Base-by-base conservation (phyloP, 2,113 vertebrate genomes). In the Ptilorrhoa leucosticta region DNA sequence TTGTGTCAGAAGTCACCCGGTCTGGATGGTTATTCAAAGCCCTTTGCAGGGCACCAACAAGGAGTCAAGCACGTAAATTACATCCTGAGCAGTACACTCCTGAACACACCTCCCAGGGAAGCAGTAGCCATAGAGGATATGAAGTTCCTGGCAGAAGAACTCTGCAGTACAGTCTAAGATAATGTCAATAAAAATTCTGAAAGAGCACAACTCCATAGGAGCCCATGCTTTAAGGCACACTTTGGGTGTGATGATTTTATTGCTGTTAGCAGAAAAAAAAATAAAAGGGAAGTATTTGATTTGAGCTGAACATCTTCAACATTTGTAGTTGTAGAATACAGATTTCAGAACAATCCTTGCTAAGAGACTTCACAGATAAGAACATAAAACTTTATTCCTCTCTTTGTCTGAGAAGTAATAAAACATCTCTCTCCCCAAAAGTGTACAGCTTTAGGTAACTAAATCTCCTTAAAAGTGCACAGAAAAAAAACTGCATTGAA, bases 1-100 rank as follows among this genome's bases (percentile, higher is more conserved):
- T n/a, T 24, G 33, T 51, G 30, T 21, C 44, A 58, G 26, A 26
- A 45, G 56, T 53, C 26, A 50, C 14, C 1, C 3, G 22, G 44
- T 10, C 35, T 53, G 42, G 5, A 8, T 6, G 1, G 5, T 20
- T 58, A 8, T 58, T 87, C 18, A 11, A 0, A 2, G 7, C 33
- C 2, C 4, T 84, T 69, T 64, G 3, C 22, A 42, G 53, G 37
- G 6, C 44, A 84, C 31, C 44, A 57, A 16, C 35, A 54, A 68
- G 30, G 10, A 82, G 5, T 11, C 13, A 45, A 63, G 31, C 3
- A 47, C 19, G 20, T 28, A 44, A 63, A 33, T 16, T 18, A 6
- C 2, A 2, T 58, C 23, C 33, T 83, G 66, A 60, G n/a, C 48
- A n/a, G 24, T n/a, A 24, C 4, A 1, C 8, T 42, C 4, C 16